Evolutionary conservation across 2,888 invertebrate species (phyloP).

Genomic region (Drosophila maculinotata): DNA sequence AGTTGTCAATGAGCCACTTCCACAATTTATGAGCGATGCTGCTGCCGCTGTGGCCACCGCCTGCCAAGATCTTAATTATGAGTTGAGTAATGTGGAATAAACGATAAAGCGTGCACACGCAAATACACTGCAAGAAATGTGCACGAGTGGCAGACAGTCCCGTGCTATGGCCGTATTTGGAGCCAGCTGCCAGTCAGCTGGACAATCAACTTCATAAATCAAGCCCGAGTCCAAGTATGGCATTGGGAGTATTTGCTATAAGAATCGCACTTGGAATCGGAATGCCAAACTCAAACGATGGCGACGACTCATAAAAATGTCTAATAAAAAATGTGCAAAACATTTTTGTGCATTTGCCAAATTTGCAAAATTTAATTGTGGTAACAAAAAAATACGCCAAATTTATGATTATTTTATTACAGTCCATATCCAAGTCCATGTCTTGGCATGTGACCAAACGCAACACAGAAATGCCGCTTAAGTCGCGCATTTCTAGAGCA

Average conservation of each 20-base stretch:
- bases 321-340: conserved; percentile 74
- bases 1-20: conserved; percentile 80
- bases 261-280: conserved; percentile 30
- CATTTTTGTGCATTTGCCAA: conserved; percentile 77
- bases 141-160: background rate
- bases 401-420: conserved; percentile 76
- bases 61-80: conserved; percentile 78
- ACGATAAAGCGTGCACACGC: conserved; percentile 79
- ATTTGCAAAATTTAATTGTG: conserved; percentile 77
- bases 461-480: conserved; percentile 40
- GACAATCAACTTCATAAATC: conserved; percentile 73
- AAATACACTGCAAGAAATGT: conserved; percentile 70
- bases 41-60: conserved; percentile 52
- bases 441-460: conserved; percentile 66
- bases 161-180: conserved; percentile 28
- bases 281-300: conserved; percentile 28
- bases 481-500: conserved; percentile 37
- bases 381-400: conserved; percentile 39
- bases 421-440: conserved; percentile 36
- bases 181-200: conserved; percentile 41
- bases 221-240: conserved; percentile 48
- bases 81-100: conserved; percentile 78
- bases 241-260: conserved; percentile 27
- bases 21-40: conserved; percentile 77
- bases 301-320: conserved; percentile 70